phyloP scores from a whole-genome alignment of 2,113 vertebrate species.

The Oxyura jamaicensis region DNA sequence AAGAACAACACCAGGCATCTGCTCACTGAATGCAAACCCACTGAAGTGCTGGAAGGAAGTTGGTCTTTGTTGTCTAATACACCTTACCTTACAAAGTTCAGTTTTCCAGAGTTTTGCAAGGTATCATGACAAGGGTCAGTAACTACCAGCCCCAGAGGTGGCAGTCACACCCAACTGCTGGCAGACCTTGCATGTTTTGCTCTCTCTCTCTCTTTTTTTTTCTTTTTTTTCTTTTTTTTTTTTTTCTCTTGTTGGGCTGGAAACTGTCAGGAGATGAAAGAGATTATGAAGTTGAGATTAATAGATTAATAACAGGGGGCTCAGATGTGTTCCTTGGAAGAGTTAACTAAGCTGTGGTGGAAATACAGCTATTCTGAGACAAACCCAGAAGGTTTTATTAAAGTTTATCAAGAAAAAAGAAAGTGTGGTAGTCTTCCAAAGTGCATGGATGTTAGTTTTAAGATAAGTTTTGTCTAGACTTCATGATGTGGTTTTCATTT shows the following conservation, averaged over 20 bases:
- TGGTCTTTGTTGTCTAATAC: background rate
- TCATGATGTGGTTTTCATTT: background rate
- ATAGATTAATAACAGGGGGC: background rate
- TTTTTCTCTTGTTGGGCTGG: background rate
- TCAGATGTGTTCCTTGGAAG: background rate
- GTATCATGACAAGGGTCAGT: background rate
- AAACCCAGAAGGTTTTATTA: background rate
- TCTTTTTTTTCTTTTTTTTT: background rate
- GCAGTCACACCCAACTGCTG: background rate
- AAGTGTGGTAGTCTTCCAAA: constrained; percentile 3
- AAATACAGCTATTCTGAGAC: background rate
- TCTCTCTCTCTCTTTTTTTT: background rate
- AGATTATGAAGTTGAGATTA: background rate
- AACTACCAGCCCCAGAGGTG: background rate
- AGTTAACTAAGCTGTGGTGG: background rate
- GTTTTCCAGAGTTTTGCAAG: background rate
- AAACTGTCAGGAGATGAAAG: background rate
- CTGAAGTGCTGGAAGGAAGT: background rate
- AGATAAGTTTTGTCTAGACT: background rate
- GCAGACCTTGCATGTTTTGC: background rate
- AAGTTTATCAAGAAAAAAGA: background rate
- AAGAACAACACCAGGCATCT: background rate
- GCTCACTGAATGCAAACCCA: background rate
- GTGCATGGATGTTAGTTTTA: background rate
- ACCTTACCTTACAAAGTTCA: background rate